phyloP scores from a whole-genome alignment of 2,888 invertebrate genomes.

The Pemphredon lugubris region DNA sequence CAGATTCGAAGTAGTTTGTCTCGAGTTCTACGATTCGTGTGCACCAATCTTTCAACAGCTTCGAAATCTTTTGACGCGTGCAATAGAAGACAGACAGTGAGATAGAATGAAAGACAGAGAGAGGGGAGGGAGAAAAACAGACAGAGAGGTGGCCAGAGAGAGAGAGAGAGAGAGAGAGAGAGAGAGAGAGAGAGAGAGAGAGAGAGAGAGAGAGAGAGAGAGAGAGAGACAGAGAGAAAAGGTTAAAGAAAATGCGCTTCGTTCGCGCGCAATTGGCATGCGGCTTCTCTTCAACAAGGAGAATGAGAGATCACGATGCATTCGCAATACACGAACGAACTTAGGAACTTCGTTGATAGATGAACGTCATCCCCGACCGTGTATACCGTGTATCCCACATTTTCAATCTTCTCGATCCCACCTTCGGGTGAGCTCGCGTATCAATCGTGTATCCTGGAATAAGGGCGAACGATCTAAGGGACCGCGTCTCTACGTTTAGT shows the following conservation, averaged over 20 bases:
- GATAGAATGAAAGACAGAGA: neutral
- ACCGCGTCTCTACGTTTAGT: conserved; percentile 32
- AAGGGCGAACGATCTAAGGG: conserved; percentile 23
- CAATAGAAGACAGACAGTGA: neutral
- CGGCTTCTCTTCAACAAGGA: conserved; percentile 10
- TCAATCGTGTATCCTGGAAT: conserved; percentile 22
- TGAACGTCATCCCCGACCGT: conserved; percentile 44
- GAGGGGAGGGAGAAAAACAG: too few relatives aligned
- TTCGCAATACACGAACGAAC: conserved; percentile 34
- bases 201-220: neutral
- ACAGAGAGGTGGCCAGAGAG: too few relatives aligned
- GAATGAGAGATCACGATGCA: conserved; percentile 39
- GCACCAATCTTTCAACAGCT: too few relatives aligned
- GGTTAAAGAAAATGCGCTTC: neutral
- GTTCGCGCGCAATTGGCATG: neutral
- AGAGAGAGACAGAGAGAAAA: neutral
- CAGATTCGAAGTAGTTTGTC: too few relatives aligned
- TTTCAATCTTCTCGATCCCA: conserved; percentile 13
- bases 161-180: conserved; percentile 2
- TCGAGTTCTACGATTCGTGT: neutral
- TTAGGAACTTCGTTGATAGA: conserved; percentile 43
- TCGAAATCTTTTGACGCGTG: neutral
- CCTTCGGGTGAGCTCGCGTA: conserved; percentile 33
- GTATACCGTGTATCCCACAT: conserved; percentile 8
- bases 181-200: conserved; percentile 3